Evolutionary conservation across 2,113 vertebrate species (phyloP).

Genomic region (Gymnarchus niloticus): DNA sequence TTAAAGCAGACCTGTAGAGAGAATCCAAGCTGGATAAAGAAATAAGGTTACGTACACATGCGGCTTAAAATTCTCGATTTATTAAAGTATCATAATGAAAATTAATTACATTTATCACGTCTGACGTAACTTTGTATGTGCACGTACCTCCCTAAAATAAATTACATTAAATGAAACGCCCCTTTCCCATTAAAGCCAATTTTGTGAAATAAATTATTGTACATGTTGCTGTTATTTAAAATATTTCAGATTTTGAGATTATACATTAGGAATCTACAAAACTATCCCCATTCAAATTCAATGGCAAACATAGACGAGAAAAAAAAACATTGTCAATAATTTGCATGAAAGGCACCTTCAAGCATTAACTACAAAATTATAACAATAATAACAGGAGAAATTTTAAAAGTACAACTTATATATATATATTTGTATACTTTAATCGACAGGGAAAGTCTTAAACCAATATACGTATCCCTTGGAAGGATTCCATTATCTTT

Average conservation of each 20-base stretch:
- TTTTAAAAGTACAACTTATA: conserved; percentile 35
- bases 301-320: conserved; percentile 29
- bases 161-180: conserved; percentile 74
- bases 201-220: conserved; percentile 73
- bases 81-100: conserved; percentile 74
- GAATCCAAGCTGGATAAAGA: not conserved
- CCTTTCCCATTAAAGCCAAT: conserved; percentile 84
- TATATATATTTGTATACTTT: conserved; percentile 40
- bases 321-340: conserved; percentile 35
- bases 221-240: conserved; percentile 28
- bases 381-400: conserved; percentile 30
- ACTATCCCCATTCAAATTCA: conserved; percentile 9
- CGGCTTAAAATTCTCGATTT: conserved; percentile 63
- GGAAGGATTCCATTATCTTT: conserved; percentile 13
- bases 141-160: conserved; percentile 78
- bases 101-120: conserved; percentile 68
- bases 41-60: conserved; percentile 10
- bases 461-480: conserved; percentile 44
- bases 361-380: conserved; percentile 28
- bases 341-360: conserved; percentile 75
- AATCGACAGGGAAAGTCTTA: conserved; percentile 27
- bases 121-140: conserved; percentile 73
- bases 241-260: conserved; percentile 33
- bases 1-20: not conserved
- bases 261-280: conserved; percentile 28